A percentile compares a stretch with the other conserved stretches of the same genome.
Conservation (phyloP, 2,797 vertebrate species). For the Orientallactaga sibirica region DNA sequence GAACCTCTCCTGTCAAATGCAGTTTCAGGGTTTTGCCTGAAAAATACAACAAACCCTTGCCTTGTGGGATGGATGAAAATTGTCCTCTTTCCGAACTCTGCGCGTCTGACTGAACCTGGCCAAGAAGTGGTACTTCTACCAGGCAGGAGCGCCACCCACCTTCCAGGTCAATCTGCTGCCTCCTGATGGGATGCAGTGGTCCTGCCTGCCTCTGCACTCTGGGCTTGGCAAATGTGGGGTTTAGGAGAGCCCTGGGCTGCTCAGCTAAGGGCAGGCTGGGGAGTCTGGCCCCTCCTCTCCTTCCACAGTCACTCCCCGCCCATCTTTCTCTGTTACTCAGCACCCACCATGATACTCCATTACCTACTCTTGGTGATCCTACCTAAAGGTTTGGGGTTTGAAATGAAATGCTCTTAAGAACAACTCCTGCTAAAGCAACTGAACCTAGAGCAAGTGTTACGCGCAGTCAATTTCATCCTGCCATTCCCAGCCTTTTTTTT, state of each 20-base stretch:
- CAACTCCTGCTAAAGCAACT: conserved; percentile 25
- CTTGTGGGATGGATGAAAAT: conserved; percentile 40
- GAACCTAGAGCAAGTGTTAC: conserved; percentile 41
- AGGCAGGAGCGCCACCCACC: not conserved
- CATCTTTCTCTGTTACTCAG: not conserved
- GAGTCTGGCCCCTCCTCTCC: fast-evolving
- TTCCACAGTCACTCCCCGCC: no score
- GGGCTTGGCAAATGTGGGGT: no score
- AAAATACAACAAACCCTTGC: conserved; percentile 63
- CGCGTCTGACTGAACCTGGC: conserved; percentile 41
- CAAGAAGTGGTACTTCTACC: conserved; percentile 44
- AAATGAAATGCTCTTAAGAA: conserved; percentile 37
- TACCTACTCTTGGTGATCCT: not conserved
- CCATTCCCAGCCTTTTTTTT: not conserved
- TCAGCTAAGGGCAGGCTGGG: no score
- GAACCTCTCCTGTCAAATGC: conserved; percentile 39
- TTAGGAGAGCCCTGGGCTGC: no score
- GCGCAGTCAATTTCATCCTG: conserved; percentile 29
- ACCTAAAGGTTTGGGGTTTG: not conserved
- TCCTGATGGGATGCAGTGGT: not conserved
- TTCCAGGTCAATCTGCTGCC: not conserved
- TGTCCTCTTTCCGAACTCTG: conserved; percentile 29
- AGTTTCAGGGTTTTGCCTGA: conserved; percentile 68
- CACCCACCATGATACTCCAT: not conserved
- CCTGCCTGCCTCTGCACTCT: not conserved